A percentile compares a stretch with the other conserved stretches of the same genome.
Conservation (phyloP, 2,797 vertebrate genomes). For the Clarias fuscus region DNA sequence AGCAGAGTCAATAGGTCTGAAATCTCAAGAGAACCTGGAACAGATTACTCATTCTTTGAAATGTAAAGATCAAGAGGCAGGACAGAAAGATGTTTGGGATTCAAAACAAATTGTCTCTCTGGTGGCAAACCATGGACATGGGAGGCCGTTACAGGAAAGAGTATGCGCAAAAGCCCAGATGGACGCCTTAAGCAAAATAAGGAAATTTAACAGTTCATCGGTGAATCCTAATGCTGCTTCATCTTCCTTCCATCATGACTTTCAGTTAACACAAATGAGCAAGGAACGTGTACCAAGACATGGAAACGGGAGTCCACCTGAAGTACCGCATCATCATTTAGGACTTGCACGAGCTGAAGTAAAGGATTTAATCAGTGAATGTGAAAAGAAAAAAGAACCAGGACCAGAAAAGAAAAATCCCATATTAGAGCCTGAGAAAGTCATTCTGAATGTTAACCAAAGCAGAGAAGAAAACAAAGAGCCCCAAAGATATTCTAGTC, state of each 20-base stretch:
- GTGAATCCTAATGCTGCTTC: not conserved
- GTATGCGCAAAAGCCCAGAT: rapidly evolving
- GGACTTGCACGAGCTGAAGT: not conserved
- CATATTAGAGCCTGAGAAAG: constrained; percentile 8
- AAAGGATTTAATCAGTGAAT: not conserved
- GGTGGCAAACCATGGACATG: constrained; percentile 47
- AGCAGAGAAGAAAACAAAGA: not conserved
- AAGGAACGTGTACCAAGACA: not conserved
- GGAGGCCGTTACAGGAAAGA: constrained; percentile 54
- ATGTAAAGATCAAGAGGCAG: not conserved
- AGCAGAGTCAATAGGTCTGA: not conserved
- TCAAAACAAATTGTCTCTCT: not conserved
- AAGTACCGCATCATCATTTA: not conserved
- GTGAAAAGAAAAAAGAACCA: not conserved
- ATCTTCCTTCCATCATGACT: not conserved
- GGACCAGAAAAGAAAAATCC: not conserved
- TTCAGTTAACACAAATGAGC: not conserved
- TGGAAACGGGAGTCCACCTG: not conserved
- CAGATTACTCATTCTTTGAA: not conserved
- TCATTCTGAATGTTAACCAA: constrained; percentile 12
- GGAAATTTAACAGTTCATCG: not conserved
- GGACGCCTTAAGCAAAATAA: not conserved
- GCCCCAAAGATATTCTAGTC: not conserved
- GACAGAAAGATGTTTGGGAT: not conserved
- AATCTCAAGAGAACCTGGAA: not conserved